Conservation (phyloP, 2,113 vertebrate genomes). For the Dicentrarchus labrax region DNA sequence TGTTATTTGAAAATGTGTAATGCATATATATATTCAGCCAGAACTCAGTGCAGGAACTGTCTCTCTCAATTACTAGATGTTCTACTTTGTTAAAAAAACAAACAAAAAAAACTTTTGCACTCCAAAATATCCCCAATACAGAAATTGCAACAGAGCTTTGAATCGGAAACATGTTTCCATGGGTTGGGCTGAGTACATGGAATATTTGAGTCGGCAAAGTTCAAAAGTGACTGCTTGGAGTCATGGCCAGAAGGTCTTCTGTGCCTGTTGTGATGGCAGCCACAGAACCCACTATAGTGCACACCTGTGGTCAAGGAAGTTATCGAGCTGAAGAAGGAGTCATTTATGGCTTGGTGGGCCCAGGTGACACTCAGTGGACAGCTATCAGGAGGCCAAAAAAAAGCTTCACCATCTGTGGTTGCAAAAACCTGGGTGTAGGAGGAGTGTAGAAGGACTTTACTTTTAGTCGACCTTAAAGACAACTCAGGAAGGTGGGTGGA, state of each 20-base stretch:
- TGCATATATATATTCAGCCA: neutral
- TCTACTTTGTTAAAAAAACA: neutral
- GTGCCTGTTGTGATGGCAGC: neutral
- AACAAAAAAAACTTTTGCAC: neutral
- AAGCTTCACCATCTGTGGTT: neutral
- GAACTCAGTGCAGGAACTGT: neutral
- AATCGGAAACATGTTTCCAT: neutral
- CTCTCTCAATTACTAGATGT: neutral
- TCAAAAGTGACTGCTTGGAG: neutral
- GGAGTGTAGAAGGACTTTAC: neutral
- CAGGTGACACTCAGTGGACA: neutral
- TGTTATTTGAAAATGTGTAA: neutral
- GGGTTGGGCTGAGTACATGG: neutral
- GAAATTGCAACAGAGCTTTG: neutral
- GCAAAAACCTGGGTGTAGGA: neutral
- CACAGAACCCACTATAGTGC: neutral
- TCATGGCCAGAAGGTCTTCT: neutral
- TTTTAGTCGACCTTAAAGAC: neutral
- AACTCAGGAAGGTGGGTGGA: too few species aligned
- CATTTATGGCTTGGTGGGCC: neutral
- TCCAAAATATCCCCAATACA: neutral
- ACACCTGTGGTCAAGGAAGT: neutral
- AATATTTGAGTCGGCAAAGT: neutral
- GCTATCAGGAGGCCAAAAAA: neutral
- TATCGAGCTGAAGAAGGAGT: neutral